phyloP scores from a whole-genome alignment of 92 coral and sea anemone genomes.

The Actinostola sp. region DNA sequence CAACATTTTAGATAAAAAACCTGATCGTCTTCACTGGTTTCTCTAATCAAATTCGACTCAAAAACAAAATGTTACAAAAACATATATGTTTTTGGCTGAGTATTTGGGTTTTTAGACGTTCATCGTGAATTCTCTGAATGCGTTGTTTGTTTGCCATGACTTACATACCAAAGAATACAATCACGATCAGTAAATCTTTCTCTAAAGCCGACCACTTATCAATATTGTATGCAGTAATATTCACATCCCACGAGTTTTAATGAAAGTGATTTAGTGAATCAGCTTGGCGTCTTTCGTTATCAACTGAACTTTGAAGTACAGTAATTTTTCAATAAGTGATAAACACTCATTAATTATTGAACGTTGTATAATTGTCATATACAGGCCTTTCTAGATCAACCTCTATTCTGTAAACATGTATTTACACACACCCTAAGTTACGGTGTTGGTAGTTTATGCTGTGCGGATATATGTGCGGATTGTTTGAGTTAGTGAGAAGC shows the following conservation, averaged over 20 bases:
- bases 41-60: no score
- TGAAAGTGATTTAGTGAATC: constrained; percentile 3
- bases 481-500: no score
- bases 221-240: neutral
- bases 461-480: no score
- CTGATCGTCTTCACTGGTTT: no score
- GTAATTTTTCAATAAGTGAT: neutral
- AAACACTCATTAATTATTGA: neutral
- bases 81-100: no score
- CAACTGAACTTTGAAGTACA: neutral
- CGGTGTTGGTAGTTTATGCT: no score
- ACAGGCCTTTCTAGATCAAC: neutral
- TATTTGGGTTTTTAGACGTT: no score
- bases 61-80: no score
- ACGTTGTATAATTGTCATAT: neutral
- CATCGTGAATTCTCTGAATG: no score
- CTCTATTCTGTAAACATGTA: neutral
- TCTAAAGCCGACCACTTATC: neutral
- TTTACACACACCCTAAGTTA: neutral
- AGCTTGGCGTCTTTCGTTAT: constrained; percentile 21
- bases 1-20: no score
- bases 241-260: constrained; percentile 7
- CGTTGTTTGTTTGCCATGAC: neutral
- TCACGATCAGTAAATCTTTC: neutral
- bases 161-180: no score